These are phyloP conservation scores for Albula goreensis DNA, from an alignment of 2,113 vertebrate genomes.

Conservation along the genomic window DNA sequence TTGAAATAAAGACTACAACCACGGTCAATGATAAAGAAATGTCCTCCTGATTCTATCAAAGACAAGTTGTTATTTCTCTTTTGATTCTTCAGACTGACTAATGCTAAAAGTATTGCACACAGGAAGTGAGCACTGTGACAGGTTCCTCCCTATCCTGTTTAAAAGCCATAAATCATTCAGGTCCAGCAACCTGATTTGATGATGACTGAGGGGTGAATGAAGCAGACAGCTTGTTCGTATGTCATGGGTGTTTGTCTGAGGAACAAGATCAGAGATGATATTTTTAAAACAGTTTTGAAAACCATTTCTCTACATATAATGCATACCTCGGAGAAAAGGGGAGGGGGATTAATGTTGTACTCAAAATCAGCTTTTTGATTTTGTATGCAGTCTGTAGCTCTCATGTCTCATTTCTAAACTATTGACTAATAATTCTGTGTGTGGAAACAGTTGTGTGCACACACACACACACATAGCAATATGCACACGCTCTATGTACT, in stretches of 20 bases:
- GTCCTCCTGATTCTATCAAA: no score
- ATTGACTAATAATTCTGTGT: constrained; percentile 33
- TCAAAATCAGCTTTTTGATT: constrained; percentile 28
- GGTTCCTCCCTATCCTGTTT: constrained; percentile 5
- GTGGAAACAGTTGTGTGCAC: no score
- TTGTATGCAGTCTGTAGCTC: constrained; percentile 19
- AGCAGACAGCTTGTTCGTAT: constrained; percentile 10
- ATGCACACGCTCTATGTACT: background rate
- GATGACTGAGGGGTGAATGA: constrained; percentile 36
- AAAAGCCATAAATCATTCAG: constrained; percentile 11
- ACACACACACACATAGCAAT: no score
- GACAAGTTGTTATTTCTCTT: background rate
- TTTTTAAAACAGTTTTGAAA: constrained; percentile 5
- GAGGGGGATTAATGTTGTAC: background rate
- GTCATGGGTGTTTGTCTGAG: constrained; percentile 10
- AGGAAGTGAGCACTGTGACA: constrained; percentile 25
- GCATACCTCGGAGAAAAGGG: background rate
- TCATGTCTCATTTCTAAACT: constrained; percentile 35
- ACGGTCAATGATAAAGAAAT: background rate
- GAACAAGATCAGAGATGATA: constrained; percentile 33
- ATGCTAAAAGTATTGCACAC: background rate
- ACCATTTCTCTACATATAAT: constrained; percentile 12
- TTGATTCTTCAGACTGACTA: background rate
- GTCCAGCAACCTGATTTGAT: constrained; percentile 29
- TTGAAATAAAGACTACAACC: background rate